A percentile compares a stretch with the other conserved stretches of the same genome.
phyloP scores from a whole-genome alignment of 2,888 invertebrate species.

The Sesamia inferens region DNA sequence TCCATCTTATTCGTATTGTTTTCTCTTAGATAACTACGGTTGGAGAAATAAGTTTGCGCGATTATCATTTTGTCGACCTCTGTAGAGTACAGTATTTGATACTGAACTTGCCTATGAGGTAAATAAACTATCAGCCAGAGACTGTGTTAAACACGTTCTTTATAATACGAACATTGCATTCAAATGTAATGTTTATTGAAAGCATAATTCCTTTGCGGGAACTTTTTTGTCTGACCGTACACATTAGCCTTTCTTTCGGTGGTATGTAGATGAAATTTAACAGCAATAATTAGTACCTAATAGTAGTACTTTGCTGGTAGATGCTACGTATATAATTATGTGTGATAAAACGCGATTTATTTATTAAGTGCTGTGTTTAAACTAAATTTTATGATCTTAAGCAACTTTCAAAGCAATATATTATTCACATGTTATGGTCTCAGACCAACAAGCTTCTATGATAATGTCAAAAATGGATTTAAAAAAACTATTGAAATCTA shows the following conservation, averaged over 20 bases:
- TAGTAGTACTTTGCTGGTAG: slow-evolving; percentile 87
- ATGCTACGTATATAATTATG: slow-evolving; percentile 85
- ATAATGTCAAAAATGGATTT: slow-evolving; percentile 28
- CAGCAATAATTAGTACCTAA: slow-evolving; percentile 89
- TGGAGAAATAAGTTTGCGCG: slow-evolving; percentile 70
- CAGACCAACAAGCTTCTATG: slow-evolving; percentile 52
- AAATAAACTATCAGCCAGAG: slow-evolving; percentile 29
- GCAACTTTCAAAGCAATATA: slow-evolving; percentile 63
- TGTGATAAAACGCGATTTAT: slow-evolving; percentile 86
- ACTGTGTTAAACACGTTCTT: slow-evolving; percentile 67
- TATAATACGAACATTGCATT: slow-evolving; percentile 46
- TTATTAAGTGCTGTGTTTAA: slow-evolving; percentile 75
- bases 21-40: slow-evolving; percentile 80
- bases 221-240: slow-evolving; percentile 66
- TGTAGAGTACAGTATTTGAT: slow-evolving; percentile 55
- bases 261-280: slow-evolving; percentile 86
- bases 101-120: slow-evolving; percentile 44
- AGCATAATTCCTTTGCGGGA: slow-evolving; percentile 46
- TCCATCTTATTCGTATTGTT: slow-evolving; percentile 87
- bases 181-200: slow-evolving; percentile 42
- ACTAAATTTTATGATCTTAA: slow-evolving; percentile 71
- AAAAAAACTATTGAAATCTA: slow-evolving; percentile 27
- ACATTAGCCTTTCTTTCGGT: slow-evolving; percentile 87
- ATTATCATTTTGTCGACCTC: slow-evolving; percentile 32
- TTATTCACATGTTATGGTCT: slow-evolving; percentile 55